phyloP scores from a whole-genome alignment of 2,888 invertebrate species.

The Dynastes hyllus region DNA sequence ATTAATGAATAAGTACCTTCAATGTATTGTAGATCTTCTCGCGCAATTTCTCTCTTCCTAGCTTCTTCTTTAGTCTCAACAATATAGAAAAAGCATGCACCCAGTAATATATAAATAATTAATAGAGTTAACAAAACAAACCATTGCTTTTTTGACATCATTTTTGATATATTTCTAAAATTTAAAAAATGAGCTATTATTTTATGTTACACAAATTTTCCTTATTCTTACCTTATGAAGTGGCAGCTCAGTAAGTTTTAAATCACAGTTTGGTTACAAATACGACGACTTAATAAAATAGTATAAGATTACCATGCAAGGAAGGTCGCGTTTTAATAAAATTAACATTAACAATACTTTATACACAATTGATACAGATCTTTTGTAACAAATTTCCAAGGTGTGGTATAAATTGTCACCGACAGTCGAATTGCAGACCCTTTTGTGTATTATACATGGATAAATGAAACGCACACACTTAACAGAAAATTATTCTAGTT shows the following conservation, averaged over 20 bases:
- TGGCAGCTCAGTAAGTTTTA: slow-evolving; percentile 36
- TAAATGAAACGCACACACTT: slow-evolving; percentile 1
- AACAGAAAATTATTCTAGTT: slow-evolving; percentile 9
- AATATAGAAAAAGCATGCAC: slow-evolving; percentile 89
- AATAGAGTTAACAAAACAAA: slow-evolving; percentile 71
- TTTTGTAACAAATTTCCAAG: slow-evolving; percentile 56
- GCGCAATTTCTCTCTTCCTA: slow-evolving; percentile 75
- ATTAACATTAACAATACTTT: slow-evolving; percentile 62
- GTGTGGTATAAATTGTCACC: slow-evolving; percentile 55
- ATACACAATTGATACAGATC: slow-evolving; percentile 58
- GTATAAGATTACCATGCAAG: slow-evolving; percentile 48
- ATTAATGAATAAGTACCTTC: slow-evolving; percentile 73
- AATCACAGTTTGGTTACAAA: slow-evolving; percentile 19
- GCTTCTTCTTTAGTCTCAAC: slow-evolving; percentile 85
- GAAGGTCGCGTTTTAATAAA: slow-evolving; percentile 62
- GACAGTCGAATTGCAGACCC: slow-evolving; percentile 53
- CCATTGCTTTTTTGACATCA: slow-evolving; percentile 89
- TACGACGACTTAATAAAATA: slow-evolving; percentile 20
- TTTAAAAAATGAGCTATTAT: not conserved
- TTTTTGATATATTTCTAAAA: slow-evolving; percentile 67
- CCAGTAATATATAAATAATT: slow-evolving; percentile 70
- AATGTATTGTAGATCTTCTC: slow-evolving; percentile 79
- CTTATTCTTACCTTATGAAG: slow-evolving; percentile 29
- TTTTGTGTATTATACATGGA: slow-evolving; percentile 54
- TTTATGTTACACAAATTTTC: not conserved